Evolutionary conservation across 2,888 invertebrate genomes (phyloP).

Genomic region (Andrena marginata): DNA sequence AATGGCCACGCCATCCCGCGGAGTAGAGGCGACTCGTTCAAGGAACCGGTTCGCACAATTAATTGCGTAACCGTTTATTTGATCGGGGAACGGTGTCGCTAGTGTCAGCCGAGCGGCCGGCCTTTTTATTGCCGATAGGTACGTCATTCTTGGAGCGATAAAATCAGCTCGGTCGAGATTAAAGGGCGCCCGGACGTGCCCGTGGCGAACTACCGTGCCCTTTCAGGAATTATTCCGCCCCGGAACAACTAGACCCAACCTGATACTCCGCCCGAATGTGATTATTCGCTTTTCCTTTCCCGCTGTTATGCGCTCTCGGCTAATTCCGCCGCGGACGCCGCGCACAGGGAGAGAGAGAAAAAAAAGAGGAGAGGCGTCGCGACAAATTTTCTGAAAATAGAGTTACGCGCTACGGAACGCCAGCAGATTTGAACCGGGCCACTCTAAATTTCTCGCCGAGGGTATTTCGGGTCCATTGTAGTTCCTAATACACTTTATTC

Average conservation of each 20-base stretch:
- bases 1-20: conserved; percentile 12
- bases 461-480: conserved; percentile 3
- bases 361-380: background rate
- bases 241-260: conserved; percentile 24
- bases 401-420: background rate
- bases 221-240: conserved; percentile 44
- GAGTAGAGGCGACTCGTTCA: conserved; percentile 24
- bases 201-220: conserved; percentile 8
- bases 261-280: conserved; percentile 7
- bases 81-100: conserved; percentile 38
- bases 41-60: conserved; percentile 53
- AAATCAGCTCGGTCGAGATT: conserved; percentile 34
- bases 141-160: conserved; percentile 17
- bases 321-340: conserved; percentile 13
- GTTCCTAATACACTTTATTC: conserved; percentile 6
- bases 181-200: conserved; percentile 44
- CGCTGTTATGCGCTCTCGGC: background rate
- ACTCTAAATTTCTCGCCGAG: background rate
- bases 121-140: conserved; percentile 19
- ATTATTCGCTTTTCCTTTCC: conserved; percentile 23
- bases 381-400: conserved; percentile 25
- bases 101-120: background rate
- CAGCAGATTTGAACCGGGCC: background rate
- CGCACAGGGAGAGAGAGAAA: background rate
- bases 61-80: conserved; percentile 57